Base-by-base conservation (phyloP, 2,888 invertebrate genomes). In the Noctua janthina region DNA sequence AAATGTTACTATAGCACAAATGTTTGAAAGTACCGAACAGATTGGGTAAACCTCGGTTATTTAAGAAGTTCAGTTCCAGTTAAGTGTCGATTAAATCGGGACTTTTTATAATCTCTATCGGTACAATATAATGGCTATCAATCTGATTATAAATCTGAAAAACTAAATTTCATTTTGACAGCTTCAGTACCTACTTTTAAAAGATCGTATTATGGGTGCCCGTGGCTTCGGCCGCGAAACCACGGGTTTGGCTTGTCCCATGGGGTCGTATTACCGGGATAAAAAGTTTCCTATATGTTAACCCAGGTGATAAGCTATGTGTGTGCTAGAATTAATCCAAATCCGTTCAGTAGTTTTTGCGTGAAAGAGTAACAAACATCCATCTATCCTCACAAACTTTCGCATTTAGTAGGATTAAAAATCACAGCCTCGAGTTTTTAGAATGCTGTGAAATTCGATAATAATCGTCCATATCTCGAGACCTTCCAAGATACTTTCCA, bases 1-100 rank as follows among this genome's bases (percentile, higher is more conserved):
- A 83, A 69, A 72, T 77, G 8, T 66, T 46, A n/a, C 15, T 62
- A 56, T 10, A 56, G 56, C 56, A 56, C 56, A 23, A 56, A 23
- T 23, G 10, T 59, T 59, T 4, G n/a, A n/a, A 59, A 59, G 59
- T n/a, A n/a, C 5, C n/a, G 5, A 59, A 59, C 13, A 59, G n/a
- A n/a, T n/a, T 3, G 23, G 56, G 20, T 11, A 15, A 62, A 29
- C 1, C 15, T 62, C 62, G 7, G 15, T 29, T 64, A 29, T 35
- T 35, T 35, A 8, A 17, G 35, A 64, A 17, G 8, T 17, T 62
- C 29, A 62, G 62, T 29, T 62, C 7, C 23, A 29, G 59, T 59
- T 56, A 56, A 56, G 11, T 59, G 59, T 59, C 13, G 13, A 62
- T 62, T n/a, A 62, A 62, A 62, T 62, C 7, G 3, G 29, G 2